A percentile compares a stretch with the other conserved stretches of the same genome.
Evolutionary conservation across 2,888 invertebrate genomes (phyloP).

Genomic region (Eubasilissa splendida): DNA sequence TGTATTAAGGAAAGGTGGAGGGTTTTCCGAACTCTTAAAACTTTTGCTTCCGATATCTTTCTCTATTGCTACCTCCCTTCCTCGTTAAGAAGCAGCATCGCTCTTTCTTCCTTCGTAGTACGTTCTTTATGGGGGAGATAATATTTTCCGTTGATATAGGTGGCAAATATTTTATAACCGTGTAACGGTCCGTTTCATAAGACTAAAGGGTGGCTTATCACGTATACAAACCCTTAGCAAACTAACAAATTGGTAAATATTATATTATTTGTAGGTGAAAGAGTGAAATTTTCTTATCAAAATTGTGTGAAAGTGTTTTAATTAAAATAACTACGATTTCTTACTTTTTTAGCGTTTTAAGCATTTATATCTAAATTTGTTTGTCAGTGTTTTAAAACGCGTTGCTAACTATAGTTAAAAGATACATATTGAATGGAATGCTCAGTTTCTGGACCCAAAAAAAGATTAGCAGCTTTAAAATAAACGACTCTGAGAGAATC

Average conservation of each 20-base stretch:
- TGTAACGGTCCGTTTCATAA: slow-evolving; percentile 40
- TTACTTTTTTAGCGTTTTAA: too few relatives aligned
- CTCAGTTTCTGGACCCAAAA: too few relatives aligned
- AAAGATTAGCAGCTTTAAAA: too few relatives aligned
- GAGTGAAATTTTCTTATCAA: too few relatives aligned
- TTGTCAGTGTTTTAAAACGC: too few relatives aligned
- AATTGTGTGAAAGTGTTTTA: too few relatives aligned
- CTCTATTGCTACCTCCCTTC: slow-evolving; percentile 18
- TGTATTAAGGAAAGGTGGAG: slow-evolving; percentile 34
- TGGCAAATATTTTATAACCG: slow-evolving; percentile 54
- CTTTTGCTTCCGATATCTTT: slow-evolving; percentile 55
- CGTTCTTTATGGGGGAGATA: slow-evolving; percentile 51
- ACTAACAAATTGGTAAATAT: slow-evolving; percentile 37
- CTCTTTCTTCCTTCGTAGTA: slow-evolving; percentile 29
- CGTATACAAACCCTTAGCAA: slow-evolving; percentile 1
- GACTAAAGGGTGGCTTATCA: slow-evolving; percentile 39
- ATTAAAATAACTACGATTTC: too few relatives aligned
- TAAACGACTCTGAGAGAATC: too few relatives aligned
- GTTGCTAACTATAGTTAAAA: too few relatives aligned
- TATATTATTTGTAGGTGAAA: not conserved
- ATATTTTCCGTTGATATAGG: slow-evolving; percentile 54
- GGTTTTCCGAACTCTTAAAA: slow-evolving; percentile 52
- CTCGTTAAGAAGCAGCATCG: not conserved
- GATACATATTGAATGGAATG: too few relatives aligned
- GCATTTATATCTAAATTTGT: too few relatives aligned